Evolutionary conservation across 2,797 vertebrate species (phyloP), one percentile per base, ranked within the genome.

Genomic region (Danio jaintianensis): DNA sequence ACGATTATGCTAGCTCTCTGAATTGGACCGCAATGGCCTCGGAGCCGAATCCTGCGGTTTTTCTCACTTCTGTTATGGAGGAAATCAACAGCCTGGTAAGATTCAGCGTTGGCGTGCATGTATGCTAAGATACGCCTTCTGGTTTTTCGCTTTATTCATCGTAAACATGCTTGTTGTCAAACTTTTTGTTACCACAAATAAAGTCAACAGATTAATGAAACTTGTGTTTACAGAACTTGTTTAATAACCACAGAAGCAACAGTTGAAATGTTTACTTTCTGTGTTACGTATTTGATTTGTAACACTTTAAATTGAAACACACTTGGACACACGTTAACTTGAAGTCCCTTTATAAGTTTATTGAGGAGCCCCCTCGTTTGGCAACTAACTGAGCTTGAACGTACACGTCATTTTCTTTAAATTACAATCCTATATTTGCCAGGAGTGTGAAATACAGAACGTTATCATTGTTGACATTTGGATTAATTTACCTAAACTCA

Each of bases 21-120:
- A 64, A 15, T 55, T 64, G 38, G 11, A 55, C 11, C 10, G 69
- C 45, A 20, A 47, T 79, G 69, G 78, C 40, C 42, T 64, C 48
- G 8, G 20, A 38, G 18, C 40, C 59, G 40, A 73, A 48, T 47
- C 40, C 42, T 48, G 16, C 20, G 4, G 5, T n/a, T 52, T 38
- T 16, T 59, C 18, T 16, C 12, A 70, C 45, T 78, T 71, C 47
- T 22, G 36, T 18, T 29, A 62, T 52, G 67, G 16, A 55, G 78
- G 40, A 73, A 56, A 20, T 55, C 53, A 18, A 8, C 50, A 45
- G 38, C 12, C 40, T 66, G 78, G 78, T 80, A 73, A 80, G 78
- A 80, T 22, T 56, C 7, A 45, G 13, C 20, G 4, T 63, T 15
- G 8, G 29, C 11, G 3, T 9, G 0, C 29, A 22, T 10, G 2